Evolutionary conservation across 2,888 invertebrate genomes (phyloP).

Genomic region (Heteropelma amictum): DNA sequence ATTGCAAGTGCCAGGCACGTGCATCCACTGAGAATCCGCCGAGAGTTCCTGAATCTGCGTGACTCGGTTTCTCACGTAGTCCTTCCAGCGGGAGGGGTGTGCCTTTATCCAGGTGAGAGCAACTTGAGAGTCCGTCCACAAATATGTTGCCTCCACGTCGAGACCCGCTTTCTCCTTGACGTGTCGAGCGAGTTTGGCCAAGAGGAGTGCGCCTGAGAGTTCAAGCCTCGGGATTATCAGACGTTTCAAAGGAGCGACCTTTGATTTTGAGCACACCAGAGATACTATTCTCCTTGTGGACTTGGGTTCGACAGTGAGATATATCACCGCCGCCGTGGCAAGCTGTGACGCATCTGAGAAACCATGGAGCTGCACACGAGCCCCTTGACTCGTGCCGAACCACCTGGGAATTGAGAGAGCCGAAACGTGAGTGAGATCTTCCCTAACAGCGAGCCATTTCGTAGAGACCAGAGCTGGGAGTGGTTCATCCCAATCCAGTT

Average conservation of each 20-base stretch:
- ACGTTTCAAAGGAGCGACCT: slow-evolving; percentile 55
- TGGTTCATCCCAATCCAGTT: neutral
- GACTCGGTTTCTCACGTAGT: slow-evolving; percentile 62
- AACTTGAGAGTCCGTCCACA: slow-evolving; percentile 50
- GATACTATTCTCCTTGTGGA: neutral
- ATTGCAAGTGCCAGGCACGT: slow-evolving; percentile 48
- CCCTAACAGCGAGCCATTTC: neutral
- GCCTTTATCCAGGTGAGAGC: slow-evolving; percentile 50
- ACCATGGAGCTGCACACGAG: slow-evolving; percentile 46
- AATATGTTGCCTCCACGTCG: neutral
- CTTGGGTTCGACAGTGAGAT: slow-evolving; percentile 24
- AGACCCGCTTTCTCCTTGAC: slow-evolving; percentile 6
- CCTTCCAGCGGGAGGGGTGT: slow-evolving; percentile 51
- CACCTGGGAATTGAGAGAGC: slow-evolving; percentile 26
- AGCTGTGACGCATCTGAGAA: slow-evolving; percentile 59
- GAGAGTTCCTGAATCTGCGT: slow-evolving; percentile 46
- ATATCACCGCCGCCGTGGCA: slow-evolving; percentile 57
- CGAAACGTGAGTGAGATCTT: neutral
- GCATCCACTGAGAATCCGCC: slow-evolving; percentile 4
- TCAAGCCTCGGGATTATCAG: slow-evolving; percentile 60
- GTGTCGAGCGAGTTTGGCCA: slow-evolving; percentile 31
- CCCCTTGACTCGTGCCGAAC: slow-evolving; percentile 3
- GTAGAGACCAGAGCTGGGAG: too few species aligned
- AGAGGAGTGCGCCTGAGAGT: slow-evolving; percentile 56
- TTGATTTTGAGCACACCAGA: slow-evolving; percentile 48